Conservation (phyloP, 2,797 vertebrate genomes). For the Helarctos malayanus region DNA sequence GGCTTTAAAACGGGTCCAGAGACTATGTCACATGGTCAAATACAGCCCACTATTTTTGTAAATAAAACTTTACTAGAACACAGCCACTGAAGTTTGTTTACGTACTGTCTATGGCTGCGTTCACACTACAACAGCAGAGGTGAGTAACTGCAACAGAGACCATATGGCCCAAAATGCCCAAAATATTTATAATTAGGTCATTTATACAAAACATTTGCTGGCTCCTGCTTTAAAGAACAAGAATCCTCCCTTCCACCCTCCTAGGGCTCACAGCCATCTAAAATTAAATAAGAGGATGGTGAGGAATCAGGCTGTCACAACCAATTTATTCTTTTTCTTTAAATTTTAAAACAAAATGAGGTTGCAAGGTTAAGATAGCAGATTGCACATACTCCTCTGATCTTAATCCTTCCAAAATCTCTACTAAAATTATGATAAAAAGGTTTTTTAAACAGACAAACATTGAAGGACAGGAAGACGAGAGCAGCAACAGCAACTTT, state of each 20-base stretch:
- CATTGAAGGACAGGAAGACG: background rate
- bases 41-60: background rate
- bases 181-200: background rate
- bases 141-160: background rate
- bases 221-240: constrained; percentile 40
- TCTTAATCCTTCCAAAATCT: constrained; percentile 56
- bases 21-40: background rate
- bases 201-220: background rate
- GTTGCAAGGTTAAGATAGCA: constrained; percentile 1
- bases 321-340: background rate
- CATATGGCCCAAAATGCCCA: background rate
- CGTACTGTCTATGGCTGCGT: background rate
- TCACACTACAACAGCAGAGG: background rate
- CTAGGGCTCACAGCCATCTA: background rate
- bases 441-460: background rate
- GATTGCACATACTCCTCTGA: background rate
- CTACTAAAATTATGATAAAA: background rate
- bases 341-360: constrained; percentile 44
- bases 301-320: background rate
- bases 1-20: constrained; percentile 15
- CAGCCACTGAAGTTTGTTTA: background rate
- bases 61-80: background rate
- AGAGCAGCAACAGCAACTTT: constrained; percentile 19
- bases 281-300: background rate
- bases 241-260: background rate